Conservation (phyloP, 2,888 invertebrate genomes). For the Oscheius myriophilus region DNA sequence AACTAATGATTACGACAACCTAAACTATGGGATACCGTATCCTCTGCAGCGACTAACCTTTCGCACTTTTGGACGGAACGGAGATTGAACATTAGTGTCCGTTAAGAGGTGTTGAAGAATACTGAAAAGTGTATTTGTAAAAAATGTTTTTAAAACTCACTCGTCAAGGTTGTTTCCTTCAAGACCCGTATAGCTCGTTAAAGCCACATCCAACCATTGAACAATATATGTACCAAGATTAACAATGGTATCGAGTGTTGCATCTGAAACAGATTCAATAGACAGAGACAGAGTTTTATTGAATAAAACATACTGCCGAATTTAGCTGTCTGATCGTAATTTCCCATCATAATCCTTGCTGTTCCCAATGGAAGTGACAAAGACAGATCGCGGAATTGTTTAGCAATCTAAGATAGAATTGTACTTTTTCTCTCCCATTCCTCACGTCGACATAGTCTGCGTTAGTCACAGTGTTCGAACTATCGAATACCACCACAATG, state of each 20-base stretch:
- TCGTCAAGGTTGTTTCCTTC: conserved; percentile 49
- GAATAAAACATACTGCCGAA: neutral
- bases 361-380: conserved; percentile 25
- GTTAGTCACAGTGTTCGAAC: conserved; percentile 29
- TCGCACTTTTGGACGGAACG: conserved; percentile 11
- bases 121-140: conserved; percentile 5
- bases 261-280: conserved; percentile 21
- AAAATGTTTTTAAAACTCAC: conserved; percentile 21
- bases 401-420: conserved; percentile 27
- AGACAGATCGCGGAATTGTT: conserved; percentile 28
- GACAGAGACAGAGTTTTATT: neutral
- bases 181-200: conserved; percentile 38
- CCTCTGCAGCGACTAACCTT: neutral
- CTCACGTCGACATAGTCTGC: neutral
- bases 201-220: neutral
- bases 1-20: conserved; percentile 37
- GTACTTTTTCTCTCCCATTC: neutral
- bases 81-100: neutral
- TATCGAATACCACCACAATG: conserved; percentile 42
- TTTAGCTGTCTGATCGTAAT: conserved; percentile 32
- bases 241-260: conserved; percentile 34
- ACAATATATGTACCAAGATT: conserved; percentile 23
- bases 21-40: neutral
- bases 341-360: conserved; percentile 32
- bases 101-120: conserved; percentile 1